Conservation (phyloP, 2,888 invertebrate species). For the Allophyes oxyacanthae region DNA sequence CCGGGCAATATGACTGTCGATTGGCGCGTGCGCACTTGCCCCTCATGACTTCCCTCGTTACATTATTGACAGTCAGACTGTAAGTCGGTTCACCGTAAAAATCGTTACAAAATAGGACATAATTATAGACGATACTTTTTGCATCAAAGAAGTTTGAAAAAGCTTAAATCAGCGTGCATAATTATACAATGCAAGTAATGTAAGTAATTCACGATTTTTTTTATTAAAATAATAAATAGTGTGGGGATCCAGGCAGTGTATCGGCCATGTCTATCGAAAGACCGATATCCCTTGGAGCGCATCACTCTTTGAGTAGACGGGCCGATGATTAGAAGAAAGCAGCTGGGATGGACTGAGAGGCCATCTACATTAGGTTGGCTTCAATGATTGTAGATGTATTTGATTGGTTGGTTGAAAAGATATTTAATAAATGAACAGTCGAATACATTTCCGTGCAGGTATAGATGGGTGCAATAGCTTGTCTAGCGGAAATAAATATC, state of each 20-base stretch:
- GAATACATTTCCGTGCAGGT: not conserved
- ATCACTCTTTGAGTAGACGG: too few species aligned
- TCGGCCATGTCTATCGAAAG: too few species aligned
- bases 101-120: not conserved
- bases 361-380: too few species aligned
- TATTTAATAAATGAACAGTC: slow-evolving; percentile 1
- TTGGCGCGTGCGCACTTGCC: slow-evolving; percentile 29
- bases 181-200: too few species aligned
- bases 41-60: slow-evolving; percentile 33
- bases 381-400: too few species aligned
- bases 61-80: slow-evolving; percentile 26
- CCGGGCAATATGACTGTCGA: slow-evolving; percentile 19
- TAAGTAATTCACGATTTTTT: too few species aligned
- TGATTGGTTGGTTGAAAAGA: too few species aligned
- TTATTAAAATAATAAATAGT: too few species aligned
- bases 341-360: too few species aligned
- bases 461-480: slow-evolving; percentile 5
- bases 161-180: not conserved
- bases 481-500: slow-evolving; percentile 28
- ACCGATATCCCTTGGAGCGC: too few species aligned
- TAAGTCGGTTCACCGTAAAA: slow-evolving; percentile 16
- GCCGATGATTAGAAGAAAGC: too few species aligned
- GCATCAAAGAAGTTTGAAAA: slow-evolving; percentile 12
- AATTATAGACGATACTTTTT: not conserved
- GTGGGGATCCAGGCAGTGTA: too few species aligned